Conservation (phyloP, 2,113 vertebrate genomes). For the Emydura subglobosa region DNA sequence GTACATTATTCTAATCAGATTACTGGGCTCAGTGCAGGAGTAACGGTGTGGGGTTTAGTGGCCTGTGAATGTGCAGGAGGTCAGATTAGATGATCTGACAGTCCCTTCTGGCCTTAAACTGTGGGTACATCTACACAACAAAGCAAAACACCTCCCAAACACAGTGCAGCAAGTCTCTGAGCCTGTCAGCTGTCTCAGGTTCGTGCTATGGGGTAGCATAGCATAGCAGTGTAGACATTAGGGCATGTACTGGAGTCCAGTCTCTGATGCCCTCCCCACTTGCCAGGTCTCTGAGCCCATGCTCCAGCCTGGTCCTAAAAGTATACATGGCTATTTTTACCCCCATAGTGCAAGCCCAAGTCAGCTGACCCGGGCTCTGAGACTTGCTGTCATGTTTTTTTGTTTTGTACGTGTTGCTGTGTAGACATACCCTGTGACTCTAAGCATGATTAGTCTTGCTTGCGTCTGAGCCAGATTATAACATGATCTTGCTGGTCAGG, state of each 20-base stretch:
- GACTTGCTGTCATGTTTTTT: not conserved
- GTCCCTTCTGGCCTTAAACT: not conserved
- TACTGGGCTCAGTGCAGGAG: not conserved
- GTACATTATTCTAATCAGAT: not conserved
- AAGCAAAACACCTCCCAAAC: not conserved
- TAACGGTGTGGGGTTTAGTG: not conserved
- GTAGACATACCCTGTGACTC: not conserved
- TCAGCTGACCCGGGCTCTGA: not conserved
- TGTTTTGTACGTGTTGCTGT: not conserved
- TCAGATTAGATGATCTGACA: not conserved
- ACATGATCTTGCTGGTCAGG: accelerated
- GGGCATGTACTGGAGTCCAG: not conserved
- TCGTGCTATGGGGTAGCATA: no score
- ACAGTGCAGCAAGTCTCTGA: not conserved
- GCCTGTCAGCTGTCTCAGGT: no score
- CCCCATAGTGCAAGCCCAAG: not conserved
- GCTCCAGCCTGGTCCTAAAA: not conserved
- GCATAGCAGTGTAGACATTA: not conserved
- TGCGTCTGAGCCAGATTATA: not conserved
- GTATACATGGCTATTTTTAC: not conserved
- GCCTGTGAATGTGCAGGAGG: not conserved
- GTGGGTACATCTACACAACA: not conserved
- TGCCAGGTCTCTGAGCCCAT: not conserved
- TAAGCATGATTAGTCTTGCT: not conserved
- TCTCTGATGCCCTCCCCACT: not conserved